Base-by-base conservation (phyloP, 1,140 invertebrate genomes). In the Dufourea novaeangliae region DNA sequence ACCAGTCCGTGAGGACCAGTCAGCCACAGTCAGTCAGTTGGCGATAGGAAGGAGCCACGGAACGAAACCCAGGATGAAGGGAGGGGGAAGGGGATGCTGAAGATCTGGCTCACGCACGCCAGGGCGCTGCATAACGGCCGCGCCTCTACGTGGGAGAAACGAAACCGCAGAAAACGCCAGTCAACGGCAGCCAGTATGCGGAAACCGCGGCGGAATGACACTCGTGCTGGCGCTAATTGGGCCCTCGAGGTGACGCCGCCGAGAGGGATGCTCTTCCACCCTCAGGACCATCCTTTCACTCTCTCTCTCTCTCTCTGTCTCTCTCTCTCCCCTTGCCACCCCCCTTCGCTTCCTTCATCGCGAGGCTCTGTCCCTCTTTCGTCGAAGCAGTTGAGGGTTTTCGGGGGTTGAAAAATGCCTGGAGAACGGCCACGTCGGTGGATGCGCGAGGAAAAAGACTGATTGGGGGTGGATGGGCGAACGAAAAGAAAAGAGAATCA, bases 141-240 rank as follows among this genome's bases (percentile, higher is more conserved):
- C 73, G 59, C 52, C 71, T 70, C 73, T 74, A 76, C 57, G 82
- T 68, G 37, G 67, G 80, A 84, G 83, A 82, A 85, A 82, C 75
- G 84, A 81, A 78, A 82, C 83, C 84, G 88, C 87, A 88, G 88
- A 91, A 91, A 91, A 90, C 89, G 86, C 85, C 89, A 92, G 89
- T 90, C 85, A 89, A 90, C 85, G 87, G 86, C 68, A 85, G 74
- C 88, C 83, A 81, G 87, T 91, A 90, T 90, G 89, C 86, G 90
- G 89, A 92, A 91, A 91, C 88, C 89, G 86, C 89, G 80, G 83
- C 86, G 88, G 89, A 90, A 91, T 91, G 90, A 92, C 91, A 91
- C 91, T 91, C 88, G 87, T 90, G 89, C 84, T 88, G 89, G 90
- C 89, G 90, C 91, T 92, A 92, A 92, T 92, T 92, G 91, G 90